phyloP scores from a whole-genome alignment of 2,888 invertebrate genomes.

The Orgyia antiqua region DNA sequence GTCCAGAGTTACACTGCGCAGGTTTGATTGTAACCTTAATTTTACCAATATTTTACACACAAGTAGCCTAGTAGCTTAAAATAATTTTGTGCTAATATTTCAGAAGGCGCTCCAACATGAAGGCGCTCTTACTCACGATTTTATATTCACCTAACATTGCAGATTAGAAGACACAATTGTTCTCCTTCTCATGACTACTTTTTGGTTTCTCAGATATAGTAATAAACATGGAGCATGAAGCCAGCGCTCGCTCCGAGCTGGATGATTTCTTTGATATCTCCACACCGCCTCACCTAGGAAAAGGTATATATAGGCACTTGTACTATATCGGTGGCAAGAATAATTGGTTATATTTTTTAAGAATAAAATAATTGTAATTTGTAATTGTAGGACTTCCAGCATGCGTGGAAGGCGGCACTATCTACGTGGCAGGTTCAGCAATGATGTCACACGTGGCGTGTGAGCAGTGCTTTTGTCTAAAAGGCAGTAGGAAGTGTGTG shows the following conservation, averaged over 20 bases:
- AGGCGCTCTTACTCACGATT: too few species aligned
- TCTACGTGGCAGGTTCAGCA: slow-evolving; percentile 89
- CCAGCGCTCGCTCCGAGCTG: slow-evolving; percentile 37
- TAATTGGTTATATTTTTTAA: neutral
- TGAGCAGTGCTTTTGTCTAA: slow-evolving; percentile 91
- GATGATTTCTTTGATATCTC: slow-evolving; percentile 27
- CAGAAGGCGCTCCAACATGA: too few species aligned
- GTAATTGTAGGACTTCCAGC: slow-evolving; percentile 68
- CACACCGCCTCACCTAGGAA: slow-evolving; percentile 31
- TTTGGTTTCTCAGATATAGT: slow-evolving; percentile 52
- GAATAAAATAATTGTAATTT: slow-evolving; percentile 3
- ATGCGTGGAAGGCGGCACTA: slow-evolving; percentile 83
- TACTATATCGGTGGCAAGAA: neutral
- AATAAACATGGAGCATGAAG: slow-evolving; percentile 41
- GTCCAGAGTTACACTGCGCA: slow-evolving; percentile 87
- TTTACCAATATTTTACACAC: too few species aligned
- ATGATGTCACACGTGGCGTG: slow-evolving; percentile 88
- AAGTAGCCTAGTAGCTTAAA: too few species aligned
- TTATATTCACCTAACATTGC: too few species aligned
- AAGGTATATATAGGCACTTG: slow-evolving; percentile 33
- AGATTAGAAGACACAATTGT: too few species aligned
- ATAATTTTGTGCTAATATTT: too few species aligned
- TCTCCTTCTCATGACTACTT: too few species aligned
- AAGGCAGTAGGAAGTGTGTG: slow-evolving; percentile 85
- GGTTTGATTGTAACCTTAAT: too few species aligned